Conservation (phyloP, 2,113 vertebrate species). For the Lamprotornis superbus region DNA sequence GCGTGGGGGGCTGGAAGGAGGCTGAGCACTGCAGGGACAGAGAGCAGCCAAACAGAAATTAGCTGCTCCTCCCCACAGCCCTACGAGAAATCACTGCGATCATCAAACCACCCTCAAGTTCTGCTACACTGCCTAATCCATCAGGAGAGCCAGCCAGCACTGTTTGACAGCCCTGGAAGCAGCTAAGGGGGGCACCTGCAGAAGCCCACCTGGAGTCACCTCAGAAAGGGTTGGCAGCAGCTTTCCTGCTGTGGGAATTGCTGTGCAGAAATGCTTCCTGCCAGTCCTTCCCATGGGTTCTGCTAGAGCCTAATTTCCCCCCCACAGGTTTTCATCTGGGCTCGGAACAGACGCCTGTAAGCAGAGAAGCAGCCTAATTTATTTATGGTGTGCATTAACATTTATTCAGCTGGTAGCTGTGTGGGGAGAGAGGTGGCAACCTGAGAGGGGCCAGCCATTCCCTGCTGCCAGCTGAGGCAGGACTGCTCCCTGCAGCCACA, state of each 20-base stretch:
- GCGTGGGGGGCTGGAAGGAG: not conserved
- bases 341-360: slow-evolving; percentile 21
- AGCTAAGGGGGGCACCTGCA: not conserved
- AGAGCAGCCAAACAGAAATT: not conserved
- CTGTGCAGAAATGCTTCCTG: not conserved
- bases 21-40: not conserved
- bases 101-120: not conserved
- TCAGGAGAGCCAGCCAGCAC: rapidly evolving
- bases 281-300: not conserved
- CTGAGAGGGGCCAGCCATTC: slow-evolving; percentile 33
- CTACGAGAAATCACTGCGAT: not conserved
- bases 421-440: slow-evolving; percentile 28
- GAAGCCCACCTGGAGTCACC: not conserved
- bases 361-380: slow-evolving; percentile 62
- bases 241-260: not conserved
- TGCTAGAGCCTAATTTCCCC: not conserved
- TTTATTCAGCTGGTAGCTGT: slow-evolving; percentile 43
- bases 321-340: not conserved
- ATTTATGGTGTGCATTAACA: slow-evolving; percentile 70
- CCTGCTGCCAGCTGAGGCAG: not conserved
- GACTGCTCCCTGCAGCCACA: not conserved
- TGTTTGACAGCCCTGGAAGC: not conserved
- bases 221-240: not conserved
- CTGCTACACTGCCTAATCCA: not conserved
- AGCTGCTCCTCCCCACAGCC: not conserved